Evolutionary conservation across 2,113 vertebrate species (phyloP).

Genomic region (Apistogramma diplotaenia): DNA sequence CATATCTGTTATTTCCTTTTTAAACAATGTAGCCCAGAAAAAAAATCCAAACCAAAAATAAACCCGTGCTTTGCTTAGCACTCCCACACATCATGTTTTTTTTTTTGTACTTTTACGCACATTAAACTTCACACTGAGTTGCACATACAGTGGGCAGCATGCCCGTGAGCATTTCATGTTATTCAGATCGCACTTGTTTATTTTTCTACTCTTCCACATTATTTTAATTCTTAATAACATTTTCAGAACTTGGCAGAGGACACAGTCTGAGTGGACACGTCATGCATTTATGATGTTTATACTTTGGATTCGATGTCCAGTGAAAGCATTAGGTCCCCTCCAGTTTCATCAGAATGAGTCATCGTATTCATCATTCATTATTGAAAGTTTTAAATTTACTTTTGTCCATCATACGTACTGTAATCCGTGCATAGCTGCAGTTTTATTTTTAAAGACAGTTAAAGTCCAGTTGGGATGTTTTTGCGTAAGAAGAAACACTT

Average conservation of each 20-base stretch:
- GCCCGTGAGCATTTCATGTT: not conserved
- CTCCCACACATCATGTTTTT: not conserved
- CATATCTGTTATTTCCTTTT: not conserved
- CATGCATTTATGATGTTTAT: not conserved
- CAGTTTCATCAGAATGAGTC: fast-evolving
- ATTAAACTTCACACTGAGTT: not conserved
- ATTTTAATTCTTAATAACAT: not conserved
- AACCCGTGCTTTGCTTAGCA: not conserved
- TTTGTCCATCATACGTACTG: not conserved
- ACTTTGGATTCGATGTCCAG: not conserved
- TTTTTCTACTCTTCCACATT: not conserved
- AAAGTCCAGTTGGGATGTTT: not conserved
- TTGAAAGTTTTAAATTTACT: not conserved
- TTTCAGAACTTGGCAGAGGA: not conserved
- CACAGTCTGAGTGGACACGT: not conserved
- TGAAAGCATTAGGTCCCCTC: not conserved
- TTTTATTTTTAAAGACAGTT: not conserved
- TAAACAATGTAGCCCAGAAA: not conserved
- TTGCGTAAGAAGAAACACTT: not conserved
- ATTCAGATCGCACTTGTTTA: not conserved
- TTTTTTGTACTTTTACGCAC: not conserved
- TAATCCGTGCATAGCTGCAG: no score
- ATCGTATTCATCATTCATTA: not conserved
- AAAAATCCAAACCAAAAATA: not conserved
- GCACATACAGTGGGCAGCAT: not conserved